Evolutionary conservation across 1,140 invertebrate genomes (phyloP).

Genomic region (Vollenhovia emeryi): DNA sequence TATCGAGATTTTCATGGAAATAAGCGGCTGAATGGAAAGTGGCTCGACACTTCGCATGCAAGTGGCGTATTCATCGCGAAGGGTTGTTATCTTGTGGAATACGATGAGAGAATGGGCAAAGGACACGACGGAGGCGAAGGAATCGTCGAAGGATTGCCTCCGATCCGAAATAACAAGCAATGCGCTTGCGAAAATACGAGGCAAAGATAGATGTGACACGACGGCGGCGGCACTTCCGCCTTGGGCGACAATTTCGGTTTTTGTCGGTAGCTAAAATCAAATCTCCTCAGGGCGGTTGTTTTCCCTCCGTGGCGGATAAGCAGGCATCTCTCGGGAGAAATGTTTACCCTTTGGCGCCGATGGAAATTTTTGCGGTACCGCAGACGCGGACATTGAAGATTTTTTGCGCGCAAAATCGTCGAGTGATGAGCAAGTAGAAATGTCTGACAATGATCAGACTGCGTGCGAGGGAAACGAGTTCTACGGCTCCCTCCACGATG

Average conservation of each 20-base stretch:
- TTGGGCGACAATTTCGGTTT: slow-evolving; percentile 53
- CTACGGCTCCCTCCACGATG: background rate
- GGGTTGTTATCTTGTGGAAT: slow-evolving; percentile 1
- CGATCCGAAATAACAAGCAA: slow-evolving; percentile 64
- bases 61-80: slow-evolving; percentile 22
- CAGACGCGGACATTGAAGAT: background rate
- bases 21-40: background rate
- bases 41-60: background rate
- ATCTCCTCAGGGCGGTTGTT: slow-evolving; percentile 38
- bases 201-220: slow-evolving; percentile 29
- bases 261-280: slow-evolving; percentile 33
- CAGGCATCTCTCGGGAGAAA: slow-evolving; percentile 3
- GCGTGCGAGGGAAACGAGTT: background rate
- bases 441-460: slow-evolving; percentile 42
- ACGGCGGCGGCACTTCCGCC: background rate
- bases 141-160: background rate
- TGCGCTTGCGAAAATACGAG: slow-evolving; percentile 49
- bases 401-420: slow-evolving; percentile 8
- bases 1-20: background rate
- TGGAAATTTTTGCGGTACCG: slow-evolving; percentile 14
- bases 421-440: slow-evolving; percentile 43
- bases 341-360: slow-evolving; percentile 22
- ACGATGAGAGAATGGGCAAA: background rate
- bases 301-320: slow-evolving; percentile 2
- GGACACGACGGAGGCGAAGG: background rate